phyloP scores from a whole-genome alignment of 2,797 vertebrate species.

The Vespertilio murinus region DNA sequence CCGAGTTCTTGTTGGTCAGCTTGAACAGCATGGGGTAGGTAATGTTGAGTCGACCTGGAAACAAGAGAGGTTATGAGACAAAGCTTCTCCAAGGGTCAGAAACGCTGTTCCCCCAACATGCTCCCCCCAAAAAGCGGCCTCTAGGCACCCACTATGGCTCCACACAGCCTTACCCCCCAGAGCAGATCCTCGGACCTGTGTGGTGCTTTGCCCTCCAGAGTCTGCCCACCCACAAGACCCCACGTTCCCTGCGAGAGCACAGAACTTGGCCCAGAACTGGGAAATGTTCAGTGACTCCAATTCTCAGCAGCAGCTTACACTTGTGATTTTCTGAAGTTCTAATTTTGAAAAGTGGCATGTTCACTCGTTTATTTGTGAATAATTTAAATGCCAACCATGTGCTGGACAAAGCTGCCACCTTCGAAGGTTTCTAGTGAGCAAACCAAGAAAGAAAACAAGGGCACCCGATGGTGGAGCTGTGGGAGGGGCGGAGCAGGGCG shows the following conservation, averaged over 20 bases:
- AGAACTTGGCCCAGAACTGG: background rate
- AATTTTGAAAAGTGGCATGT: background rate
- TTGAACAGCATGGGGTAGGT: conserved; percentile 99
- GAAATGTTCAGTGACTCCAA: background rate
- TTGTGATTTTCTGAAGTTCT: background rate
- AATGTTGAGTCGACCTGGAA: conserved; percentile 95
- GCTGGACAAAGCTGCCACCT: background rate
- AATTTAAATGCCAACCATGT: background rate
- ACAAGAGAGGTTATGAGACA: background rate
- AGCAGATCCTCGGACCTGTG: fast-evolving
- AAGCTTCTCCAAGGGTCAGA: background rate
- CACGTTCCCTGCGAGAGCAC: background rate
- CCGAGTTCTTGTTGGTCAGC: conserved; percentile 98
- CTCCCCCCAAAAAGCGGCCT: fast-evolving
- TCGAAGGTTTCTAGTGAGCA: background rate
- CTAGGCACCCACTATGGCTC: background rate
- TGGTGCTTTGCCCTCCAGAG: fast-evolving
- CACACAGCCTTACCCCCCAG: background rate
- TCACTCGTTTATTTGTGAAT: background rate
- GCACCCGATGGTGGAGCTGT: background rate
- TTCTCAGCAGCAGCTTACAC: background rate
- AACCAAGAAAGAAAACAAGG: background rate
- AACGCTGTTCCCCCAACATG: background rate
- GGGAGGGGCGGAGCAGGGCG: background rate
- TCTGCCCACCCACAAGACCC: background rate